Evolutionary conservation across 1,140 invertebrate species (phyloP).

Genomic region (Chrysomallon squamiferum): DNA sequence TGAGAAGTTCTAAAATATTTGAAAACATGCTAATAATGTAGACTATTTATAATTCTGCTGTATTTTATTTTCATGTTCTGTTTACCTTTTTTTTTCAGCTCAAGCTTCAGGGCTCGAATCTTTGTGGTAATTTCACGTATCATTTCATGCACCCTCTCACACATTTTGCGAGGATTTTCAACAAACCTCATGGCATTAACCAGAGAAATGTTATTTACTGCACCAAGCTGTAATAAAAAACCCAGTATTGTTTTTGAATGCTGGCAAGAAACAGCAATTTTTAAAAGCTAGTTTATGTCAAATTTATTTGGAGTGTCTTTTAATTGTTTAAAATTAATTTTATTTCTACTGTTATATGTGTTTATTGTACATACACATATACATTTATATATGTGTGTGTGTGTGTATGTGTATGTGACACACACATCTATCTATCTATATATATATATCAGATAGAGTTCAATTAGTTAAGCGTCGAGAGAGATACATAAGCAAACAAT

Average conservation of each 20-base stretch:
- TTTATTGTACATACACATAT: background rate
- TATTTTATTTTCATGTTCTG: background rate
- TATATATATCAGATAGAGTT: no score
- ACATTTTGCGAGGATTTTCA: slow-evolving; percentile 94
- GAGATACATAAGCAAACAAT: no score
- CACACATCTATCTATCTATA: no score
- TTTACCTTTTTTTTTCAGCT: slow-evolving; percentile 56
- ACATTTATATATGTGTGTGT: no score
- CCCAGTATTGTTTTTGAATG: background rate
- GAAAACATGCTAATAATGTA: no score
- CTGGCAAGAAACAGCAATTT: no score
- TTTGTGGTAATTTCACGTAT: slow-evolving; percentile 87
- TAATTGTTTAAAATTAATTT: background rate
- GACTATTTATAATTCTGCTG: no score
- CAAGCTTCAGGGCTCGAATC: slow-evolving; percentile 72
- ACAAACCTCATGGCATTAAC: slow-evolving; percentile 89
- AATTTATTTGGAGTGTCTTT: no score
- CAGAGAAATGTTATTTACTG: slow-evolving; percentile 68
- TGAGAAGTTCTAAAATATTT: no score
- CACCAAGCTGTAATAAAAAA: slow-evolving; percentile 44
- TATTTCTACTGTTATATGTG: background rate
- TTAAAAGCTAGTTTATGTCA: no score
- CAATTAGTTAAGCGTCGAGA: no score
- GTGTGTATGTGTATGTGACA: no score
- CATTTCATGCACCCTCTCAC: slow-evolving; percentile 84